These are phyloP conservation scores for Thunnus thynnus DNA, from an alignment of 2,113 vertebrate species.

Conservation along the genomic window DNA sequence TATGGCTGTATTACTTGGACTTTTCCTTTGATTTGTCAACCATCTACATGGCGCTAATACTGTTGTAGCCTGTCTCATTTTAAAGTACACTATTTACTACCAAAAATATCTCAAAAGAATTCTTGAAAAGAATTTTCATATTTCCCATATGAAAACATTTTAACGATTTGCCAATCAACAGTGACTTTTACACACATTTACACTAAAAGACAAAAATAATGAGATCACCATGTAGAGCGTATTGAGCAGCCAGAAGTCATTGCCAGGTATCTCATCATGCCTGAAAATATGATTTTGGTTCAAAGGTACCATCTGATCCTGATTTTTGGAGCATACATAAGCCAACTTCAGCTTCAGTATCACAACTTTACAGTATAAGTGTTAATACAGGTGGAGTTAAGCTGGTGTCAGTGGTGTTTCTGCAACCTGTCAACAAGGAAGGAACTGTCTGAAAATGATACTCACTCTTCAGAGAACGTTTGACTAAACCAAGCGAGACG, in stretches of 20 bases:
- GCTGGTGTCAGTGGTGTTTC: slow-evolving; percentile 19
- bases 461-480: slow-evolving; percentile 61
- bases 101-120: neutral
- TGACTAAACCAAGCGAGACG: slow-evolving; percentile 74
- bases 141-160: neutral
- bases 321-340: slow-evolving; percentile 27
- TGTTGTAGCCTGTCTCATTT: neutral
- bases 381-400: slow-evolving; percentile 37
- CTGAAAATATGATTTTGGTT: slow-evolving; percentile 29
- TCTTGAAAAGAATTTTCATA: too few relatives aligned
- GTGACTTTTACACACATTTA: neutral
- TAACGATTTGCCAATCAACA: neutral
- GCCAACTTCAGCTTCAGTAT: slow-evolving; percentile 33
- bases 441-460: slow-evolving; percentile 80
- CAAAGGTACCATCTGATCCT: neutral
- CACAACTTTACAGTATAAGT: slow-evolving; percentile 29
- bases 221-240: neutral
- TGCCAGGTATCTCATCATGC: neutral
- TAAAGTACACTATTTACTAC: neutral
- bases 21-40: too few relatives aligned
- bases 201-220: neutral
- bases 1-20: neutral
- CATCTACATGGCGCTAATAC: too few relatives aligned
- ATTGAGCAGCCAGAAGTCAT: neutral
- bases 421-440: slow-evolving; percentile 61